A percentile compares a stretch with the other conserved stretches of the same genome.
Evolutionary conservation across 2,113 vertebrate species (phyloP).

Genomic region (Nematolebias whitei): DNA sequence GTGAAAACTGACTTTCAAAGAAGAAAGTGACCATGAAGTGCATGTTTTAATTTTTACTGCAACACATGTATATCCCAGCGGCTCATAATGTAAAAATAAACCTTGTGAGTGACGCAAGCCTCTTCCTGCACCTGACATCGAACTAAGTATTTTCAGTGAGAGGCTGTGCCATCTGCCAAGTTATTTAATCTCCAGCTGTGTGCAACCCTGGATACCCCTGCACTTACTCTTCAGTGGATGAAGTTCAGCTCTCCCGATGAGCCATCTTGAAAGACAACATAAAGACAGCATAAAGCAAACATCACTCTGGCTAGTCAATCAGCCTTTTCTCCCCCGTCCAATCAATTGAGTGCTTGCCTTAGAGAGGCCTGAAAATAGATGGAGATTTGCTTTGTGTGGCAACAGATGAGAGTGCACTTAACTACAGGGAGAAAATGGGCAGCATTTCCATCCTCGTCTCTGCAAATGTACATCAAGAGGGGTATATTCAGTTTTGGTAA

Average conservation of each 20-base stretch:
- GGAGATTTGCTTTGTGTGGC: slow-evolving; percentile 62
- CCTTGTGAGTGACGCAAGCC: slow-evolving; percentile 5
- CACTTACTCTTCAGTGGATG: slow-evolving; percentile 47
- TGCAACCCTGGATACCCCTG: slow-evolving; percentile 16
- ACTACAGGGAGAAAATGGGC: slow-evolving; percentile 61
- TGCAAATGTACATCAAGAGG: slow-evolving; percentile 67
- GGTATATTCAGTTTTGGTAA: slow-evolving; percentile 61
- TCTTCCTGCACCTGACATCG: slow-evolving; percentile 12
- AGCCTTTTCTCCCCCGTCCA: slow-evolving; percentile 54
- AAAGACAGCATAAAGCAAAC: slow-evolving; percentile 62
- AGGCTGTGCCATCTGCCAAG: slow-evolving; percentile 43
- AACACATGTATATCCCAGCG: slow-evolving; percentile 9
- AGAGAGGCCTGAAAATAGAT: slow-evolving; percentile 72
- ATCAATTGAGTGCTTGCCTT: slow-evolving; percentile 75
- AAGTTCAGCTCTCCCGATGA: slow-evolving; percentile 45
- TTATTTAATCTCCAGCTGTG: slow-evolving; percentile 50
- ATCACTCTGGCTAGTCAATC: slow-evolving; percentile 64
- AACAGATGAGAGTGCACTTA: slow-evolving; percentile 77
- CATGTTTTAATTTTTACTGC: slow-evolving; percentile 21
- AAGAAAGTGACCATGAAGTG: slow-evolving; percentile 2
- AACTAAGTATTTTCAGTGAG: slow-evolving; percentile 46
- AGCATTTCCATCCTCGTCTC: slow-evolving; percentile 61
- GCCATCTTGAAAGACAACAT: slow-evolving; percentile 44
- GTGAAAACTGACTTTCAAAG: slow-evolving; percentile 5
- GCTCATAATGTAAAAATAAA: slow-evolving; percentile 27